Percentiles rank a stretch among this genome's conserved stretches.
Conservation (phyloP, 2,797 vertebrate species). For the Betta splendens region DNA sequence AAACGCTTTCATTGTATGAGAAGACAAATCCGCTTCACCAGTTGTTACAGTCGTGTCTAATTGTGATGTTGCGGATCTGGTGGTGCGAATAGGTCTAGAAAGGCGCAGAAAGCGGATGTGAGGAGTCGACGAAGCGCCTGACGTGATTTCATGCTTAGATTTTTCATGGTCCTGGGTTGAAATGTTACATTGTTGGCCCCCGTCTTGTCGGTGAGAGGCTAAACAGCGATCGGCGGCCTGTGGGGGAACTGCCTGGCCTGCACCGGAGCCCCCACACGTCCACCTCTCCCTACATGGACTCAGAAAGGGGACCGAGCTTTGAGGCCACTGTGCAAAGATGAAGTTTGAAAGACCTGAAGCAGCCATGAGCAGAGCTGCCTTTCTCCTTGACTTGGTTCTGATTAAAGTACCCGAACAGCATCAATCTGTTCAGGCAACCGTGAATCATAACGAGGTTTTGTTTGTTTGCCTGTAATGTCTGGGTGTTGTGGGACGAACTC, state of each 20-base stretch:
- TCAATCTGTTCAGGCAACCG: not conserved
- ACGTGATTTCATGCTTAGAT: not conserved
- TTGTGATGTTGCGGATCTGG: constrained; percentile 26
- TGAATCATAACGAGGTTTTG: too few species aligned
- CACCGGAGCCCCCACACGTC: constrained; percentile 22
- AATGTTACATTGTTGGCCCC: constrained; percentile 53
- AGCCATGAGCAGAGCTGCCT: not conserved
- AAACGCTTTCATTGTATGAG: not conserved
- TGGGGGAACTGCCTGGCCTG: constrained; percentile 64
- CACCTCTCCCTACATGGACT: constrained; percentile 30
- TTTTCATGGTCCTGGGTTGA: constrained; percentile 29
- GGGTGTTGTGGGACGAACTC: constrained; percentile 36
- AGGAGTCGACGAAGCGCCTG: not conserved
- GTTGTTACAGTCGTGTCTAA: constrained; percentile 30
- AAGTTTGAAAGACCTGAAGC: not conserved
- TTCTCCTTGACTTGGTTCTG: not conserved
- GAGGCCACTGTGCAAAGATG: not conserved
- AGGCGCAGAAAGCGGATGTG: not conserved
- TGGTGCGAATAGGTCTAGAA: not conserved
- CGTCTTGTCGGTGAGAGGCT: constrained; percentile 58
- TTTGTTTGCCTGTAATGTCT: constrained; percentile 28
- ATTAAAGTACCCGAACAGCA: not conserved
- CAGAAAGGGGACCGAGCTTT: not conserved
- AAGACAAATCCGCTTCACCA: constrained; percentile 15
- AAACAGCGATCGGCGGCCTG: constrained; percentile 62